Conservation (phyloP, 2,113 vertebrate genomes). For the Oreotragus oreotragus region DNA sequence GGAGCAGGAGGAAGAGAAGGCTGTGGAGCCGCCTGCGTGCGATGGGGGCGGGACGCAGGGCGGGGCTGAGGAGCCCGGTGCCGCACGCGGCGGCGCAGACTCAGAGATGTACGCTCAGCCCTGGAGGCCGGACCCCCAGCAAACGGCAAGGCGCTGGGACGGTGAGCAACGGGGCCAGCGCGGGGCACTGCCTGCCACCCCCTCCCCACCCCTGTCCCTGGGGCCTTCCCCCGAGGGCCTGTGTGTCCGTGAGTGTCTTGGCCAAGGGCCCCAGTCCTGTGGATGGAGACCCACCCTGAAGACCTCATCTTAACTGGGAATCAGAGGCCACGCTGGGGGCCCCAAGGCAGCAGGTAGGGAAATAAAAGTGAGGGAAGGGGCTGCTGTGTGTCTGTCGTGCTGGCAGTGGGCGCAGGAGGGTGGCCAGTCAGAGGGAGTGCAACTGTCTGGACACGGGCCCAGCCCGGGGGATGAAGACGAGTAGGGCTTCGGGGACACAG, state of each 20-base stretch:
- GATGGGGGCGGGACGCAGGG: background rate
- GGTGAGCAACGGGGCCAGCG: background rate
- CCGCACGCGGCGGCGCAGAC: fast-evolving
- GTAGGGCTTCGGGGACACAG: background rate
- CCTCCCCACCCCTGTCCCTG: background rate
- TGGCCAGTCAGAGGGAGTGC: background rate
- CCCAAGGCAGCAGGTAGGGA: too few species aligned
- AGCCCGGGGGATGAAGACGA: background rate
- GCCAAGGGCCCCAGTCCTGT: background rate
- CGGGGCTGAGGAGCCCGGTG: too few species aligned
- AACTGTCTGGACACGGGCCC: background rate
- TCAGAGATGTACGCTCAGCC: fast-evolving
- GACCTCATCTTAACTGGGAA: background rate
- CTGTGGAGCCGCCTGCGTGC: fast-evolving
- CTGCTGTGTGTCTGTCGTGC: background rate
- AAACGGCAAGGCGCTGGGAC: fast-evolving
- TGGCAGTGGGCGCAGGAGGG: background rate
- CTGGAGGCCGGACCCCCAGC: background rate
- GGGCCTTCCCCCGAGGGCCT: background rate
- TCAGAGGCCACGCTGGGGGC: background rate
- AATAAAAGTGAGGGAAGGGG: too few species aligned
- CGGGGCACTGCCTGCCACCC: background rate
- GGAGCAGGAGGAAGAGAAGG: fast-evolving
- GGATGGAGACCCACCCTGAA: background rate
- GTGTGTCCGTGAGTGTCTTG: background rate